Base-by-base conservation (phyloP, 2,888 invertebrate species). In the Calameuta pallipes region DNA sequence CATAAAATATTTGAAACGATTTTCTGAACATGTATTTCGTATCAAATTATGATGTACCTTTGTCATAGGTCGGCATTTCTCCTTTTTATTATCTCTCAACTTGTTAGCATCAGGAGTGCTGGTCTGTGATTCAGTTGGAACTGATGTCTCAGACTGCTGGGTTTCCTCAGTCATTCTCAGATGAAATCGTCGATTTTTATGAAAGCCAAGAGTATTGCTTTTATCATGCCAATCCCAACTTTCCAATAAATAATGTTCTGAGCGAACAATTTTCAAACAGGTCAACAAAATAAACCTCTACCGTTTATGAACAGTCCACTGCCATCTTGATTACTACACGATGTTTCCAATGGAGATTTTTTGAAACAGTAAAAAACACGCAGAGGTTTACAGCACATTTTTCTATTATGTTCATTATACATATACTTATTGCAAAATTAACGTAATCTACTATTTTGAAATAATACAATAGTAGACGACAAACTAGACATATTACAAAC, bases 11-110 rank as follows among this genome's bases (percentile, higher is more conserved):
- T 56, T 56, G 23, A 56, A 56, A 56, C 56, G 9, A 23, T 23
- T 56, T 56, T 56, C 23, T 56, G 23, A 23, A 23, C 23, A 23
- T 56, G 6, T 56, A 56, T 9, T 9, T 56, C 9, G 9, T 23
- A 56, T 56, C 9, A 56, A 23, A 56, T 23, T 6, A 56, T 56
- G 9, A 15, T 56, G 56, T 85, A 95, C 95, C 93, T 95, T 95
- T 73, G 95, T 95, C 89, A 94, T 92, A 80, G 95, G 95, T 89
- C 94, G 94, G 84, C 94, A 94, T 92, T 94, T 94, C 85, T 93
- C 93, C 88, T 94, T 94, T 84, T 92, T 92, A 77, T 92, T 93
- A 84, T 94, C 94, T 89, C 93, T 93, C 85, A 89, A 91, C 90
- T 94, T 94, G 77, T 90, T 88, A 88, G 92, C 92, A 82, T 90